These are phyloP conservation scores for Athrips mouffetella DNA, from an alignment of 2,888 invertebrate genomes.

Conservation along the genomic window DNA sequence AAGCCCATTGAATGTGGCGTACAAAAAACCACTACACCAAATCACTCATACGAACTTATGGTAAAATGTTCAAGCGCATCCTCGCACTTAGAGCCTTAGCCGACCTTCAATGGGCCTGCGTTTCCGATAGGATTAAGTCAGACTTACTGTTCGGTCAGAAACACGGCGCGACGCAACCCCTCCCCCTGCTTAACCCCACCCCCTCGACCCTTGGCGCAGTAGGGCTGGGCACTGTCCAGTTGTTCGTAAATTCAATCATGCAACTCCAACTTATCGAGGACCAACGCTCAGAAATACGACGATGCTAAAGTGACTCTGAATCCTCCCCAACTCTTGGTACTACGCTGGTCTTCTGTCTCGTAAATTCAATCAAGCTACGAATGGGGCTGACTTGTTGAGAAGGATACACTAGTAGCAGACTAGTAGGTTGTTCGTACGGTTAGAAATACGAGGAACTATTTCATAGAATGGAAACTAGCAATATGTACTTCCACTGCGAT, in stretches of 20 bases:
- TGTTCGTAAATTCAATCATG: constrained; percentile 5
- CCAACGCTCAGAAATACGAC: no score
- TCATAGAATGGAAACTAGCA: no score
- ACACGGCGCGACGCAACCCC: constrained; percentile 63
- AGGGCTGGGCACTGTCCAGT: constrained; percentile 4
- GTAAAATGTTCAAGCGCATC: constrained; percentile 51
- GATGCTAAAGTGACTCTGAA: constrained; percentile 18
- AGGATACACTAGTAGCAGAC: no score
- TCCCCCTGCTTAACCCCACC: constrained; percentile 30
- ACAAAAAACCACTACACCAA: background rate
- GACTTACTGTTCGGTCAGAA: constrained; percentile 78
- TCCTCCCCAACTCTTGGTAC: no score
- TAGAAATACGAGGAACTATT: no score
- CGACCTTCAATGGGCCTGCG: constrained; percentile 74
- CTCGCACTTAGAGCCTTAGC: constrained; percentile 46
- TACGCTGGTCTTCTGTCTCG: no score
- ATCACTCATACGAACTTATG: background rate
- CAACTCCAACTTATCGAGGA: constrained; percentile 2
- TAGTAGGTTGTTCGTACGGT: no score
- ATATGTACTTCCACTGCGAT: no score
- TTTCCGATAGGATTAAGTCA: constrained; percentile 77
- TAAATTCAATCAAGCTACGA: no score
- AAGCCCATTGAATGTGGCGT: no score
- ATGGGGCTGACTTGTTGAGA: no score
- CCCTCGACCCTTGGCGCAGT: constrained; percentile 27